phyloP scores from a whole-genome alignment of 2,797 vertebrate genomes.

The Nyctalus aviator region DNA sequence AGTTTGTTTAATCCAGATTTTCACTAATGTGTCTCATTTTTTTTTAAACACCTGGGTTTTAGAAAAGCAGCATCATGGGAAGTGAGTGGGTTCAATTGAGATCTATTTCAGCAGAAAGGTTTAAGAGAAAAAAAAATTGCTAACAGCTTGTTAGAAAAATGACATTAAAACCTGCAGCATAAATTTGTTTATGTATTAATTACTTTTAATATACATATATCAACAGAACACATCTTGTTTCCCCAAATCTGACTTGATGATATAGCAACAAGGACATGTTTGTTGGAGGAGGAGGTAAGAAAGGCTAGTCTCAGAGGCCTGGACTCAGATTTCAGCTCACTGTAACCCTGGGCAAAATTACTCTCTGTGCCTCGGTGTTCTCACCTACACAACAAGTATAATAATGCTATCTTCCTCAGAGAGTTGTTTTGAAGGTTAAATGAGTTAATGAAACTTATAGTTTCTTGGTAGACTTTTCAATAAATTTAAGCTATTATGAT shows the following conservation, averaged over 20 bases:
- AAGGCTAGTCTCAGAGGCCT: background rate
- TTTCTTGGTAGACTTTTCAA: background rate
- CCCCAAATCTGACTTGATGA: slow-evolving; percentile 20
- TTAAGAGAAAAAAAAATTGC: background rate
- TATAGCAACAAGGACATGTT: background rate
- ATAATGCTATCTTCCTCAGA: background rate
- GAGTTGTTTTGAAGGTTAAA: background rate
- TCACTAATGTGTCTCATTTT: background rate
- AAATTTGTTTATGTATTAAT: slow-evolving; percentile 5
- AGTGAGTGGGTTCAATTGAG: background rate
- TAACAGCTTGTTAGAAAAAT: slow-evolving; percentile 47
- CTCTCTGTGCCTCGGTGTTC: background rate
- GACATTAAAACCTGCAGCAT: background rate
- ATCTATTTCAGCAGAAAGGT: background rate
- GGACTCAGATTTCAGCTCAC: background rate
- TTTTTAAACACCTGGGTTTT: background rate
- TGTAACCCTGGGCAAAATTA: background rate
- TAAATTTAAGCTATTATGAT: slow-evolving; percentile 5
- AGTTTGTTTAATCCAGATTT: slow-evolving; percentile 35
- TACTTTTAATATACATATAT: background rate
- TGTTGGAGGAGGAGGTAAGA: background rate
- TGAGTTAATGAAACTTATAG: background rate
- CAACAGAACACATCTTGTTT: slow-evolving; percentile 9
- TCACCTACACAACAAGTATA: slow-evolving; percentile 13
- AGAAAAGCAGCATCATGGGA: background rate